These are phyloP conservation scores for Lithophane socia DNA, from an alignment of 2,888 invertebrate genomes.

Conservation along the genomic window DNA sequence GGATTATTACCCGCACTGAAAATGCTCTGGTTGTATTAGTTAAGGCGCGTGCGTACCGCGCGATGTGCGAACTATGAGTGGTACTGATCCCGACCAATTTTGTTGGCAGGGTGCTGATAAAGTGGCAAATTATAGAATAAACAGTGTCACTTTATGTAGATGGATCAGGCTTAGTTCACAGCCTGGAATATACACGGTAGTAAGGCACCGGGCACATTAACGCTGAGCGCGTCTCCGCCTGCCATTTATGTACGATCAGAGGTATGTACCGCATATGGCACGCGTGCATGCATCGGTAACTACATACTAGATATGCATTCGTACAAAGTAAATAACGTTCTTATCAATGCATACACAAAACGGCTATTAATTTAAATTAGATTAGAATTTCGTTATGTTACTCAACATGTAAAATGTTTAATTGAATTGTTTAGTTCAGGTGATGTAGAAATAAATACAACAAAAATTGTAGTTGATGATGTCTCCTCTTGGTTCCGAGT, in stretches of 20 bases:
- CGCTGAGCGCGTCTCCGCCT: background rate
- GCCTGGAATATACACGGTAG: conserved; percentile 56
- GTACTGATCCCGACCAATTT: conserved; percentile 74
- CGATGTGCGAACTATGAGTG: conserved; percentile 80
- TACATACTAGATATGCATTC: conserved; percentile 20
- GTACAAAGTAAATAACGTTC: conserved; percentile 24
- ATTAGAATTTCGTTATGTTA: conserved; percentile 2
- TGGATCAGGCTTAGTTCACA: conserved; percentile 67
- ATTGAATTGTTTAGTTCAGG: conserved; percentile 15
- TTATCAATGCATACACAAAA: conserved; percentile 43
- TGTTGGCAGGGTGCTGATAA: conserved; percentile 72
- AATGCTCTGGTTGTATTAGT: conserved; percentile 64
- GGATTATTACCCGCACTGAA: conserved; percentile 72
- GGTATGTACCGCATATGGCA: conserved; percentile 5
- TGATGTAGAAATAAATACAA: background rate
- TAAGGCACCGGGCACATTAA: conserved; percentile 40
- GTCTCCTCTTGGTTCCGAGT: background rate
- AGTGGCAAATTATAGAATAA: conserved; percentile 79
- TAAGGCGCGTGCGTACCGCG: conserved; percentile 78
- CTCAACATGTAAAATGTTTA: background rate
- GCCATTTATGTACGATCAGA: conserved; percentile 29
- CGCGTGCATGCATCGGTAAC: conserved; percentile 33
- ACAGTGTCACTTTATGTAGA: conserved; percentile 73
- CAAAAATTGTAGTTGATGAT: background rate
- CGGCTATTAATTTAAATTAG: conserved; percentile 23